Percentiles rank a stretch among this genome's conserved stretches.
Evolutionary conservation across 2,888 invertebrate genomes (phyloP).

Genomic region (Schizotus pectinicornis): DNA sequence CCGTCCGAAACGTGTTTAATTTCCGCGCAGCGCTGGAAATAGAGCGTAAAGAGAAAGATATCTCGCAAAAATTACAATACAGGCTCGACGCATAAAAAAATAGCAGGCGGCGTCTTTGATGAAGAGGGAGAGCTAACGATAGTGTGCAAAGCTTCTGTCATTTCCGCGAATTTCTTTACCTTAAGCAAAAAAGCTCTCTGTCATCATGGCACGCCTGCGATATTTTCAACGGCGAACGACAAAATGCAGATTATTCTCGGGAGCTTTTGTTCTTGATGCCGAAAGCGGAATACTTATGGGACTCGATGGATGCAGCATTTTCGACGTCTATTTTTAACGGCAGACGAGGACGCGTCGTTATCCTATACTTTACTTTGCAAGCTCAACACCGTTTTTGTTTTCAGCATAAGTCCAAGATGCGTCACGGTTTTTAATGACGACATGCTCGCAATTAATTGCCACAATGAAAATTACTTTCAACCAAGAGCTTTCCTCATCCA

Average conservation of each 20-base stretch:
- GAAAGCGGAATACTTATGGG: too few species aligned
- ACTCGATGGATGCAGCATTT: too few species aligned
- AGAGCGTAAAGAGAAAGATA: conserved; percentile 20
- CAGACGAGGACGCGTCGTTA: too few species aligned
- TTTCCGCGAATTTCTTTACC: conserved; percentile 9
- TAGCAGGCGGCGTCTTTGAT: conserved; percentile 4
- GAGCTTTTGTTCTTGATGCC: conserved; percentile 5
- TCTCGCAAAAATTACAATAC: conserved; percentile 18
- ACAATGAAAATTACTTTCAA: too few species aligned
- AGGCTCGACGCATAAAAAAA: conserved; percentile 2
- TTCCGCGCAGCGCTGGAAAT: conserved; percentile 19
- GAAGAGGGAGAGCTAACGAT: conserved; percentile 2
- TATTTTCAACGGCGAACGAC: conserved; percentile 6
- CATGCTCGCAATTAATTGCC: too few species aligned
- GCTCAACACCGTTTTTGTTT: too few species aligned
- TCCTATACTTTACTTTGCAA: too few species aligned
- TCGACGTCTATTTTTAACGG: too few species aligned
- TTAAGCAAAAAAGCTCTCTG: conserved; percentile 11
- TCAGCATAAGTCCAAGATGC: too few species aligned
- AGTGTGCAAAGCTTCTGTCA: conserved; percentile 8
- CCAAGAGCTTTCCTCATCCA: too few species aligned
- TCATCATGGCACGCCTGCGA: conserved; percentile 7
- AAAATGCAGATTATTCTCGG: conserved; percentile 10
- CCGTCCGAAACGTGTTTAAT: conserved; percentile 17
- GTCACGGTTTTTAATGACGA: too few species aligned